Evolutionary conservation across 2,888 invertebrate species (phyloP), one percentile per base, ranked within the genome.

Genomic region (Oscheius sp.): DNA sequence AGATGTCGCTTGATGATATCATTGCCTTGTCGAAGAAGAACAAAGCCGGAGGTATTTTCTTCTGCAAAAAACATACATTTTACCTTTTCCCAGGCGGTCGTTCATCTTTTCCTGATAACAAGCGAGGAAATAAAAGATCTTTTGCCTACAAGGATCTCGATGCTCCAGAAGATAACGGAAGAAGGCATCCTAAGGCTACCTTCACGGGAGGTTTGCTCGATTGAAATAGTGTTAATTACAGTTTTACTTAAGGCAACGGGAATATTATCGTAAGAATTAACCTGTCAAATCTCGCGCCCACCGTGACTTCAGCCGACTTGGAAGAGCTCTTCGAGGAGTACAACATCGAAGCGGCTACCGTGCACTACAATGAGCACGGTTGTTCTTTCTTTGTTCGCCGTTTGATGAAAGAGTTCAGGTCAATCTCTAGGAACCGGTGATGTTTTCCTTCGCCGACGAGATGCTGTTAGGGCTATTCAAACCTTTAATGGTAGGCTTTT

Each of bases 391-490:
- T 42, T 3, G 3, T 7, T 42, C 42, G 3, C 7, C 42, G 3
- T 42, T 7, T 7, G 7, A 42, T 42, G 42, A 42, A 42, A n/a
- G 3, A 11, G 5, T 78, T 11, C 62, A 76, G 83, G 80, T 0
- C 76, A 77, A 71, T 79, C 80, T 11, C 78, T 81, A 35, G 81
- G 83, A 50, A 83, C 83, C n/a, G 83, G 79, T 35, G 83, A 83
- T 66, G 76, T 83, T 32, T 74, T 76, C 60, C 75, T 83, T 51
- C 57, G 73, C 33, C 80, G 78, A 65, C 73, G 76, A 53, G 80
- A 83, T 32, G 83, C 83, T 21, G 75, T 74, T 21, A 76, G 72
- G 70, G 74, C 79, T 32, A 62, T 83, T 13, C 57, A 73, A 21
- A 74, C 80, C 51, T 83, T 76, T 68, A 59, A 63, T 13, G 80